Evolutionary conservation across 1,140 invertebrate species (phyloP).

Genomic region (Cotesia glomerata): DNA sequence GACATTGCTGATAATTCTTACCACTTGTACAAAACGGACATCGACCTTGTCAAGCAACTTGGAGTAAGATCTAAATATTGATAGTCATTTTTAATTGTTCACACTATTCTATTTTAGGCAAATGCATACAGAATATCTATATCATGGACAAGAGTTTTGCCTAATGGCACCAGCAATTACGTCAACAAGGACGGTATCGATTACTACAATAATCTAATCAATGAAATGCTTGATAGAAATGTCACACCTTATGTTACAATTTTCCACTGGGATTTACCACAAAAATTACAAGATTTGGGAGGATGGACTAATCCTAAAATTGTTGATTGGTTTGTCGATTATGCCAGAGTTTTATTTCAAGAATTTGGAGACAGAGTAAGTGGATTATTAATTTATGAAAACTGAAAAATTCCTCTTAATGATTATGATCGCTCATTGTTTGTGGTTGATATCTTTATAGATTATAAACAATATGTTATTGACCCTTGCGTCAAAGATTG

Average conservation of each 20-base stretch:
- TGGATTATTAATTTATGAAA: conserved; percentile 16
- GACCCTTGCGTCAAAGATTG: no score
- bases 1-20: conserved; percentile 77
- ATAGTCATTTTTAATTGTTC: no score
- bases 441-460: not conserved
- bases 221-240: conserved; percentile 63
- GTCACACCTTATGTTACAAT: conserved; percentile 66
- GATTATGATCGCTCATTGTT: no score
- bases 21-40: conserved; percentile 71
- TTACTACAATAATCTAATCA: conserved; percentile 69
- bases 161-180: conserved; percentile 58
- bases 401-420: no score
- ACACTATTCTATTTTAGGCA: conserved; percentile 17
- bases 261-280: conserved; percentile 68
- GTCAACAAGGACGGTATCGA: conserved; percentile 62
- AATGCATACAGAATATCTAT: conserved; percentile 66
- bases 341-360: conserved; percentile 38
- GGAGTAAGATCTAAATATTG: conserved; percentile 53
- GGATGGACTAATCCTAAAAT: conserved; percentile 38
- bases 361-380: conserved; percentile 43
- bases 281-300: conserved; percentile 48
- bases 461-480: no score
- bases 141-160: conserved; percentile 66
- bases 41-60: conserved; percentile 66
- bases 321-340: conserved; percentile 35